Base-by-base conservation (phyloP, 2,797 vertebrate genomes). In the Argya squamiceps region DNA sequence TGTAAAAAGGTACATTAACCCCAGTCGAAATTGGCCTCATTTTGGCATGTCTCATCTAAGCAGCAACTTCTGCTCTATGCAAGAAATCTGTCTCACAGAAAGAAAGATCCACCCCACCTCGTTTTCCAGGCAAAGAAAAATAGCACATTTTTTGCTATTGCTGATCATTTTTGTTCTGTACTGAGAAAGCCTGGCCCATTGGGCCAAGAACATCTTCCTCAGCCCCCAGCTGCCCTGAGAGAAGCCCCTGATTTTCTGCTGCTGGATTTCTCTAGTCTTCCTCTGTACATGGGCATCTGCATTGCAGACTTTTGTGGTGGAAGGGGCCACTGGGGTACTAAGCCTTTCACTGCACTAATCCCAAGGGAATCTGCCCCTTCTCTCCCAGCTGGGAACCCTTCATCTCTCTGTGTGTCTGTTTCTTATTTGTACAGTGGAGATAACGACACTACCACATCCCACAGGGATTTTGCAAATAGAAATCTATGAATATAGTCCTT, bases 401-500 rank as follows among this genome's bases (percentile, higher is more conserved):
- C 79, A 46, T 93, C 62, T 77, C 43, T 83, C 79, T 67, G 12
- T 60, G 47, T 70, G 88, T 53, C 67, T 27, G 75, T 80, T 91
- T 29, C 91, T 89, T 78, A 81, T 75, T 91, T 94, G 91, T 78
- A 75, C 29, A 78, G 76, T 44, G 39, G 46, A 80, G 82, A 94
- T 90, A 96, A 93, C 5, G 0, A 59, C 0, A 2, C 36, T 85
- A 50, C 23, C 44, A 44, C 2, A 5, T 46, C 50, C 44, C 32
- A 36, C 1, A 37, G 75, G 47, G 86, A 89, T 90, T 90, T 84
- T 88, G 29, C 44, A 56, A 74, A 62, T 37, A 89, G 77, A 92
- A 91, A 94, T 88, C 59, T 39, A 41, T 60, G 63, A 93, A 92
- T 92, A 84, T 12, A 93, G 91, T 79, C 63, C 27, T 84, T 56